These are phyloP conservation scores for Probaryconus sp. DNA, from an alignment of 1,140 invertebrate genomes.

Conservation along the genomic window DNA sequence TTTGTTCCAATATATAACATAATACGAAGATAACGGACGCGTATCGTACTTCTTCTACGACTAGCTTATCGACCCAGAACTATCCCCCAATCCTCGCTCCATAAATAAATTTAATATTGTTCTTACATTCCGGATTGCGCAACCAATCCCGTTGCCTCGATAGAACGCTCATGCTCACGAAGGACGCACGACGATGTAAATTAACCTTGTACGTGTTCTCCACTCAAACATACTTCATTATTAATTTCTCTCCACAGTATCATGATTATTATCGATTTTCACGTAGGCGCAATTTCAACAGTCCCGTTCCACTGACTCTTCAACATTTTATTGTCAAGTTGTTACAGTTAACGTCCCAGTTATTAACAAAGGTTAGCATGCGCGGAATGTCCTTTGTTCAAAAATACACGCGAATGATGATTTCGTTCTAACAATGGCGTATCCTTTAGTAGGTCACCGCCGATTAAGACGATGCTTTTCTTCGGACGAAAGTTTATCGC, in stretches of 20 bases:
- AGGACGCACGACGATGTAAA: slow-evolving; percentile 54
- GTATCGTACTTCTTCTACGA: slow-evolving; percentile 52
- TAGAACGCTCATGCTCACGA: slow-evolving; percentile 38
- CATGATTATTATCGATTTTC: slow-evolving; percentile 30
- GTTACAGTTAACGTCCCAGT: slow-evolving; percentile 1
- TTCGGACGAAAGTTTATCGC: too few species aligned
- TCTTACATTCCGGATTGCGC: slow-evolving; percentile 62
- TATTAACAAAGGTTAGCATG: slow-evolving; percentile 4
- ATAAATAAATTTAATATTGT: slow-evolving; percentile 67
- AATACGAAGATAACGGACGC: slow-evolving; percentile 63
- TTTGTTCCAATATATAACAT: slow-evolving; percentile 59
- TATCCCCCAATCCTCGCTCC: slow-evolving; percentile 53
- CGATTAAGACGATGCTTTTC: too few species aligned
- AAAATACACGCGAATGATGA: slow-evolving; percentile 10
- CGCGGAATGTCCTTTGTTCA: slow-evolving; percentile 23
- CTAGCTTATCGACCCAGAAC: slow-evolving; percentile 58
- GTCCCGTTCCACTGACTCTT: background rate
- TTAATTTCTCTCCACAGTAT: slow-evolving; percentile 37
- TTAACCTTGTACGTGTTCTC: slow-evolving; percentile 55
- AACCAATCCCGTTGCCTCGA: slow-evolving; percentile 62
- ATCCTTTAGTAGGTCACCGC: too few species aligned
- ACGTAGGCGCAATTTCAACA: slow-evolving; percentile 19
- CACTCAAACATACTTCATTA: slow-evolving; percentile 33
- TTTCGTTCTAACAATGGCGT: too few species aligned
- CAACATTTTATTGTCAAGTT: slow-evolving; percentile 4